Conservation (phyloP, 1,140 invertebrate genomes). For the Drosophila suzukii region DNA sequence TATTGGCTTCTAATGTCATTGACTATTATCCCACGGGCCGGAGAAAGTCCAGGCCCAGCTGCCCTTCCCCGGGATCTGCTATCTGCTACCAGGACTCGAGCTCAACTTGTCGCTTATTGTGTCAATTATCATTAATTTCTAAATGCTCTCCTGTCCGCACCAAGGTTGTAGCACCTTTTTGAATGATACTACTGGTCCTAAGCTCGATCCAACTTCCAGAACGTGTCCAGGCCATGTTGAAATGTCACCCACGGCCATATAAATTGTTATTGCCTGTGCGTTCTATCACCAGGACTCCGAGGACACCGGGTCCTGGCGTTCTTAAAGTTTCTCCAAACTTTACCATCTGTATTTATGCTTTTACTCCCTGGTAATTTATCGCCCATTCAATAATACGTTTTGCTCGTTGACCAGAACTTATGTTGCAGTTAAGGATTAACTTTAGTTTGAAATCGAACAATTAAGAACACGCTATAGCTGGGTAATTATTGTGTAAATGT, state of each 20-base stretch:
- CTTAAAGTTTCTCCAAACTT: slow-evolving; percentile 56
- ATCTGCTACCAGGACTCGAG: slow-evolving; percentile 16
- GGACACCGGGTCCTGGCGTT: slow-evolving; percentile 28
- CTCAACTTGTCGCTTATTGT: slow-evolving; percentile 81
- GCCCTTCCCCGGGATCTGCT: slow-evolving; percentile 3
- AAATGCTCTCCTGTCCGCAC: slow-evolving; percentile 72
- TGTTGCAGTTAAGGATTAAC: slow-evolving; percentile 4
- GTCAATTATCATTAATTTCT: slow-evolving; percentile 82
- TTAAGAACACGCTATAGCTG: slow-evolving; percentile 7
- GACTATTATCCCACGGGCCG: slow-evolving; percentile 62
- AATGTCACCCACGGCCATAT: slow-evolving; percentile 64
- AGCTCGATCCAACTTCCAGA: slow-evolving; percentile 10
- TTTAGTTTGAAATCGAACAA: slow-evolving; percentile 37
- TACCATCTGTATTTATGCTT: slow-evolving; percentile 42
- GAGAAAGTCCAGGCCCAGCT: slow-evolving; percentile 16
- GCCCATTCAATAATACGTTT: slow-evolving; percentile 34
- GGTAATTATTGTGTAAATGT: slow-evolving; percentile 38
- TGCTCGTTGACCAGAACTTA: neutral
- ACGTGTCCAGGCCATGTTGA: slow-evolving; percentile 41
- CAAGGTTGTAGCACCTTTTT: slow-evolving; percentile 71
- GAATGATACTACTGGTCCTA: slow-evolving; percentile 36
- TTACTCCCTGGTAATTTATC: slow-evolving; percentile 30
- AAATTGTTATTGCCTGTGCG: slow-evolving; percentile 77
- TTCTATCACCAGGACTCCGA: slow-evolving; percentile 45
- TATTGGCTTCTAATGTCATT: slow-evolving; percentile 78